Percentiles rank a stretch among this genome's conserved stretches.
These are phyloP conservation scores for Girardinichthys multiradiatus DNA, from an alignment of 2,113 vertebrate species.

Conservation along the genomic window DNA sequence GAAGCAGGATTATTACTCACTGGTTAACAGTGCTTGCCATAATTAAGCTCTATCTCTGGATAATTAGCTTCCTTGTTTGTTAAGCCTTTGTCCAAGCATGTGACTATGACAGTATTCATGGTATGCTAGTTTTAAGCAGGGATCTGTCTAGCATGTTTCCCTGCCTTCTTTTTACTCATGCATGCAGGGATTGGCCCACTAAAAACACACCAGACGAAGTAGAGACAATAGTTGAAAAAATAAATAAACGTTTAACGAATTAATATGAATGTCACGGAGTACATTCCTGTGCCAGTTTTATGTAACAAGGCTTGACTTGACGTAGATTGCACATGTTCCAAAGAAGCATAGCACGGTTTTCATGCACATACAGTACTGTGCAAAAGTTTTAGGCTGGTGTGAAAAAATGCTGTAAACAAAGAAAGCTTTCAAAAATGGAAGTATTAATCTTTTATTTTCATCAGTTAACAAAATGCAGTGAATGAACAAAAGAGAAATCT, in stretches of 20 bases:
- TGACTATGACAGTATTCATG: not conserved
- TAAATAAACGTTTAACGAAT: not conserved
- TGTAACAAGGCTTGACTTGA: not conserved
- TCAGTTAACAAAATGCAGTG: too few relatives aligned
- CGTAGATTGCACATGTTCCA: not conserved
- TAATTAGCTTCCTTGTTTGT: not conserved
- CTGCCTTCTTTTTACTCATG: not conserved
- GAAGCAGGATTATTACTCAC: conserved; percentile 18
- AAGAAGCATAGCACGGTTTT: not conserved
- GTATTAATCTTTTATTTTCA: too few relatives aligned
- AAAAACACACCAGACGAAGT: not conserved
- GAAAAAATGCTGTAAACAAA: too few relatives aligned
- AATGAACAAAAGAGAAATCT: too few relatives aligned
- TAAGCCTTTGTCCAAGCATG: not conserved
- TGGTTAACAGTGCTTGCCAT: conserved; percentile 3
- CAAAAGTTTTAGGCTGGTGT: too few relatives aligned
- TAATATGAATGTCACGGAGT: not conserved
- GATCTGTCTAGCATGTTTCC: conserved; percentile 5
- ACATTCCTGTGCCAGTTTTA: not conserved
- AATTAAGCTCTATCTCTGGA: too few relatives aligned
- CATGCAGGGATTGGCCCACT: not conserved
- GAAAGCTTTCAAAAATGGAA: too few relatives aligned
- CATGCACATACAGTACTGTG: too few relatives aligned
- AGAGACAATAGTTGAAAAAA: not conserved
- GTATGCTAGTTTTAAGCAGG: not conserved